These are phyloP conservation scores for Bactericera cockerelli DNA, from an alignment of 1,140 invertebrate species.

Conservation along the genomic window DNA sequence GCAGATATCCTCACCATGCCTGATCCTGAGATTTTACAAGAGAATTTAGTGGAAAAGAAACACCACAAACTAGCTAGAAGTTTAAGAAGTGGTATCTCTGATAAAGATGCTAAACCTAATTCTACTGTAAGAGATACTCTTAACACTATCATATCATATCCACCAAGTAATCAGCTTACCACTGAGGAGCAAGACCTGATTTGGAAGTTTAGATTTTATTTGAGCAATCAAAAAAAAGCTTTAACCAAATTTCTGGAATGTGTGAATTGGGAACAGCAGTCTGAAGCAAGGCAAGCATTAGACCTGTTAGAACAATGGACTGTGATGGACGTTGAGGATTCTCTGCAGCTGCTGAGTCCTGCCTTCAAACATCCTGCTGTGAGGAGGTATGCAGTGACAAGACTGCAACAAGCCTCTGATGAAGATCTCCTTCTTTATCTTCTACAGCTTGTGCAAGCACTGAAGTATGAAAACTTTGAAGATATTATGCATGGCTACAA, in stretches of 20 bases:
- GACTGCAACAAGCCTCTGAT: conserved; percentile 78
- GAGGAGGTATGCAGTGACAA: conserved; percentile 80
- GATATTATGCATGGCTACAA: conserved; percentile 46
- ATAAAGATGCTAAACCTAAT: conserved; percentile 89
- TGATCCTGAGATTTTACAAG: conserved; percentile 78
- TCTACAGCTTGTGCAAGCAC: conserved; percentile 90
- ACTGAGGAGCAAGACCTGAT: conserved; percentile 93
- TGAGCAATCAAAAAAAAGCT: conserved; percentile 80
- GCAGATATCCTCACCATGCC: conserved; percentile 77
- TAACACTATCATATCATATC: conserved; percentile 74
- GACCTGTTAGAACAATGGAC: conserved; percentile 81
- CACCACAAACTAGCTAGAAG: conserved; percentile 91
- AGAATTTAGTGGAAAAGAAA: conserved; percentile 91
- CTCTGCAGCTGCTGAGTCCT: conserved; percentile 85
- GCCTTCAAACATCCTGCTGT: conserved; percentile 81
- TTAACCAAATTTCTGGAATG: conserved; percentile 96
- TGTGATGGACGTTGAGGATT: conserved; percentile 95
- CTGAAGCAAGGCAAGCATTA: conserved; percentile 78
- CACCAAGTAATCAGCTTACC: conserved; percentile 67
- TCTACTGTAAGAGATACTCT: conserved; percentile 65
- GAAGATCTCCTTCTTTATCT: conserved; percentile 90
- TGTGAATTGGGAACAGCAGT: conserved; percentile 79
- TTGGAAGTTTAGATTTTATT: conserved; percentile 96
- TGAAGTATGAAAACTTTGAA: conserved; percentile 88
- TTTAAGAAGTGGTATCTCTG: conserved; percentile 69